A percentile compares a stretch with the other conserved stretches of the same genome.
phyloP scores from a whole-genome alignment of 2,113 vertebrate species.

The Pomatorhinus ruficollis region DNA sequence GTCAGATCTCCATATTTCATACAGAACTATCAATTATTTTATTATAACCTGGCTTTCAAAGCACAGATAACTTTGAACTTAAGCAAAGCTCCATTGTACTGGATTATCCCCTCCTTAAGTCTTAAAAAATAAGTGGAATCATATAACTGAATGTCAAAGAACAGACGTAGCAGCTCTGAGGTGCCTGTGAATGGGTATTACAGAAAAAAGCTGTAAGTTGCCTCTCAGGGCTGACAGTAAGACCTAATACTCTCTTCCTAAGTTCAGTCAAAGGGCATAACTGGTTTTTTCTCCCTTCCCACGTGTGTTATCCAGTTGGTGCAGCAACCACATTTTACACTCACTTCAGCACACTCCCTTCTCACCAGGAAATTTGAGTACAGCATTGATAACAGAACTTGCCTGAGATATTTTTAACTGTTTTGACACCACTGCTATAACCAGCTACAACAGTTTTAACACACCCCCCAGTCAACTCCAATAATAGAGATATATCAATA shows the following conservation, averaged over 20 bases:
- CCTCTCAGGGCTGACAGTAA: not conserved
- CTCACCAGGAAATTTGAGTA: not conserved
- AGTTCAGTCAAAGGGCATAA: not conserved
- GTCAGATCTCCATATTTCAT: fast-evolving
- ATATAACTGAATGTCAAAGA: not conserved
- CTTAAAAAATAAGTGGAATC: not conserved
- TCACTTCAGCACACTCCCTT: not conserved
- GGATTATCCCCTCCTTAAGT: not conserved
- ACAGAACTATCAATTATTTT: not conserved
- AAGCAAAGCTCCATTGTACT: not conserved
- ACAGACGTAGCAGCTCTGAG: not conserved
- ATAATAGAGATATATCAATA: fast-evolving
- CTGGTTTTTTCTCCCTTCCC: not conserved
- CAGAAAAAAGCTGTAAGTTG: not conserved
- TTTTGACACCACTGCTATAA: not conserved
- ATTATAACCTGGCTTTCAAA: not conserved
- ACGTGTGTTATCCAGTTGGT: not conserved
- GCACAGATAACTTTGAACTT: not conserved
- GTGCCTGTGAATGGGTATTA: not conserved
- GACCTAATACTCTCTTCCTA: not conserved
- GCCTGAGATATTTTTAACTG: not conserved
- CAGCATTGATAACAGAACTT: not conserved
- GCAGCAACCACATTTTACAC: not conserved
- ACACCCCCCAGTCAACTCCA: not conserved
- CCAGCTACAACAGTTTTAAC: not conserved